Percentiles rank a stretch among this genome's conserved stretches.
Conservation (phyloP, 2,113 vertebrate genomes). For the Candoia aspera region DNA sequence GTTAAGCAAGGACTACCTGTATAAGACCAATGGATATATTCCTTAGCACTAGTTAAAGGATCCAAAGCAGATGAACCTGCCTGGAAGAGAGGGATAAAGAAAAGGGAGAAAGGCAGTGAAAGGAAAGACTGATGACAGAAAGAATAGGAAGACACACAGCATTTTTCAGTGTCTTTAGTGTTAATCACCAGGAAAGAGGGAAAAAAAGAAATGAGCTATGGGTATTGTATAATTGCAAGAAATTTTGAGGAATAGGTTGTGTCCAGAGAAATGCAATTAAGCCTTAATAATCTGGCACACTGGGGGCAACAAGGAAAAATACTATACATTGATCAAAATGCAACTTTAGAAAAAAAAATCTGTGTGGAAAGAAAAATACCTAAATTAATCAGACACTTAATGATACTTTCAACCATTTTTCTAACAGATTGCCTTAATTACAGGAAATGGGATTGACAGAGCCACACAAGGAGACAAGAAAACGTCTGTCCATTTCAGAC, state of each 20-base stretch:
- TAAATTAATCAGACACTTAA: conserved; percentile 2
- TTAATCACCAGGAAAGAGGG: neutral
- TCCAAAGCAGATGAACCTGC: neutral
- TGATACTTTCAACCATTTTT: conserved; percentile 1
- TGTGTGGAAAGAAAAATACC: neutral
- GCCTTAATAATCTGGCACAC: neutral
- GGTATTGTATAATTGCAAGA: neutral
- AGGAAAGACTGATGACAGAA: neutral
- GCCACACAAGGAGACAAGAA: neutral
- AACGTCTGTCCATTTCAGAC: neutral
- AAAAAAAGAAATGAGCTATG: neutral
- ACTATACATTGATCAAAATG: neutral
- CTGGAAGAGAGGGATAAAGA: neutral
- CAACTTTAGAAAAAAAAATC: neutral
- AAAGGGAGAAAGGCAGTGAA: neutral
- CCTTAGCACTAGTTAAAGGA: neutral
- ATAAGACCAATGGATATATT: neutral
- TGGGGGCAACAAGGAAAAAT: neutral
- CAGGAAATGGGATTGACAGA: neutral
- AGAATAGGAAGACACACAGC: neutral
- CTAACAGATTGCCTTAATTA: neutral
- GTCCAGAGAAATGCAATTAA: neutral
- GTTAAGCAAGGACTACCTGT: too few species aligned
- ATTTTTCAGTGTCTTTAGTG: neutral
- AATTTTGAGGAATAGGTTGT: neutral